A percentile compares a stretch with the other conserved stretches of the same genome.
These are phyloP conservation scores for Melanerpes aurifrons DNA, from an alignment of 2,113 vertebrate genomes.

Conservation along the genomic window DNA sequence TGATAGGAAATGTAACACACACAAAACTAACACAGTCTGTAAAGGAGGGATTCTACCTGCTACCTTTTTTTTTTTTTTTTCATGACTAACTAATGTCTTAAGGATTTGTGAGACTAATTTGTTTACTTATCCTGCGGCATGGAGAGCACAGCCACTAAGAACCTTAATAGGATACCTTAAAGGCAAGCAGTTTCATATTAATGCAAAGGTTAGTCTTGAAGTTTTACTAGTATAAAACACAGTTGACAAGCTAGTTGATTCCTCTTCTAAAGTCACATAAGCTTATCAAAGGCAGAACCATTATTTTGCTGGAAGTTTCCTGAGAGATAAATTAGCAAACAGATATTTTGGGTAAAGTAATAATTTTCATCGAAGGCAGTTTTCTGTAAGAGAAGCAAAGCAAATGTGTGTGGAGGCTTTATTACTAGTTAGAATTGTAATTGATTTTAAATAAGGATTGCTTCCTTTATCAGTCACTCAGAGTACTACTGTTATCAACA, in stretches of 20 bases:
- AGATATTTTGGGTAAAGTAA: constrained; percentile 23
- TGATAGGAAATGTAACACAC: constrained; percentile 2
- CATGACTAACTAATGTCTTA: neutral
- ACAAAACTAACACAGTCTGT: neutral
- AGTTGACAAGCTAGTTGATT: neutral
- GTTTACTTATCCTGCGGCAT: neutral
- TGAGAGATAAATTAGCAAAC: neutral
- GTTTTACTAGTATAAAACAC: constrained; percentile 7
- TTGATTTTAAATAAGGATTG: constrained; percentile 32
- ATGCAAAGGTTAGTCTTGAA: constrained; percentile 17
- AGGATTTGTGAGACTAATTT: constrained; percentile 1
- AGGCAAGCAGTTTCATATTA: constrained; percentile 38
- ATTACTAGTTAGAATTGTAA: constrained; percentile 2
- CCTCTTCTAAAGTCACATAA: neutral
- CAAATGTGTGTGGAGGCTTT: neutral
- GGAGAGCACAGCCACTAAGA: constrained; percentile 51
- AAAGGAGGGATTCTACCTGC: neutral
- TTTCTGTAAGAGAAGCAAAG: neutral
- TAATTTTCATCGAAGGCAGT: constrained; percentile 18
- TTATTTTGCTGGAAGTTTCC: constrained; percentile 11
- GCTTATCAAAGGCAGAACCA: neutral
- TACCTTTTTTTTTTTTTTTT: neutral
- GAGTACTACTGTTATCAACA: constrained; percentile 13
- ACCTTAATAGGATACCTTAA: constrained; percentile 8
- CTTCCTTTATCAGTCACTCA: constrained; percentile 29